Evolutionary conservation across 2,113 vertebrate species (phyloP).

Genomic region (Nothocercus julius): DNA sequence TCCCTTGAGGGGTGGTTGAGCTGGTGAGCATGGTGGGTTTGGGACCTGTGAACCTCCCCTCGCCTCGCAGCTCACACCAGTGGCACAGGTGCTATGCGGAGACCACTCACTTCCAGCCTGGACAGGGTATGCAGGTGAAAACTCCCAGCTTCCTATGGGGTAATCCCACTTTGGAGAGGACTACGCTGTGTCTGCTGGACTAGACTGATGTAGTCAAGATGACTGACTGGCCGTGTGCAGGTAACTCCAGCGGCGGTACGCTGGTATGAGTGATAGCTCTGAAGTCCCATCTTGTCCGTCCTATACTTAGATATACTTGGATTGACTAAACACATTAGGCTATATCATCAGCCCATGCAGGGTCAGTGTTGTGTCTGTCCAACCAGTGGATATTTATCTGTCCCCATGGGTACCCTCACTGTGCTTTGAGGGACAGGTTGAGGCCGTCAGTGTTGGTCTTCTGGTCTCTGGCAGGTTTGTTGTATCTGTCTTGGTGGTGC

Average conservation of each 20-base stretch:
- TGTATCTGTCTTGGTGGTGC: neutral
- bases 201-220: neutral
- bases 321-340: neutral
- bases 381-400: neutral
- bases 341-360: rapidly evolving
- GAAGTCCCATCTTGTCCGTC: neutral
- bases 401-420: rapidly evolving
- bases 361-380: rapidly evolving
- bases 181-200: rapidly evolving
- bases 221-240: neutral
- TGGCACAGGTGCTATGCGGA: neutral
- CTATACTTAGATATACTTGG: too few species aligned
- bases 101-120: too few species aligned
- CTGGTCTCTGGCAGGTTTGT: neutral
- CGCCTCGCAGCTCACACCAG: neutral
- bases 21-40: rapidly evolving
- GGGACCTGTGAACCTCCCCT: neutral
- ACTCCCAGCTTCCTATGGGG: neutral
- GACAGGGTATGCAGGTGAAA: neutral
- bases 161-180: neutral
- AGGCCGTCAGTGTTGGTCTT: neutral
- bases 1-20: neutral
- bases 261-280: neutral
- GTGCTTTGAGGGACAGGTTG: neutral
- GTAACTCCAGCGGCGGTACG: neutral